A percentile compares a stretch with the other conserved stretches of the same genome.
These are phyloP conservation scores for Acanthisitta chloris DNA, from an alignment of 2,113 vertebrate species.

Conservation along the genomic window DNA sequence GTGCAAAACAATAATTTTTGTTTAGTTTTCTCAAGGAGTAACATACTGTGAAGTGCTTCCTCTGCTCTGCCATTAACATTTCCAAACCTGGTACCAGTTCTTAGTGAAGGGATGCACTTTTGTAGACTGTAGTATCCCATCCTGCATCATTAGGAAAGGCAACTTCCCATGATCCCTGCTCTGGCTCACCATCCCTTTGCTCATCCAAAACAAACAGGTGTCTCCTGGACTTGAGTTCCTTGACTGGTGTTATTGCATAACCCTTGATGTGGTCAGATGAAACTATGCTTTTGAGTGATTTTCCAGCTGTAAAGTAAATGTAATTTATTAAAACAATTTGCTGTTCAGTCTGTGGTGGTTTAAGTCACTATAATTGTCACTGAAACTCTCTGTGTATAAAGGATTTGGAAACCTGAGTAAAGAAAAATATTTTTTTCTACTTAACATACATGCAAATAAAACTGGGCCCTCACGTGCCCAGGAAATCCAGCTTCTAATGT, in stretches of 20 bases:
- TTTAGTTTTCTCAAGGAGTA: neutral
- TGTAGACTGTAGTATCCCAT: neutral
- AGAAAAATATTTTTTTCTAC: neutral
- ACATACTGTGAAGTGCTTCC: neutral
- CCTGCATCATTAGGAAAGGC: neutral
- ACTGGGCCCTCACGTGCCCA: neutral
- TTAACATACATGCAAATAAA: neutral
- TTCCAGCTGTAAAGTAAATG: neutral
- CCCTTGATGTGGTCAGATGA: neutral
- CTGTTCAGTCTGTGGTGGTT: neutral
- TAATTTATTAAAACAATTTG: neutral
- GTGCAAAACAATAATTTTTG: neutral
- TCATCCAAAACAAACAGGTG: neutral
- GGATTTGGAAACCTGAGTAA: neutral
- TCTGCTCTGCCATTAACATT: neutral
- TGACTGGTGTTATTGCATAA: neutral
- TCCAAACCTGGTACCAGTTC: neutral
- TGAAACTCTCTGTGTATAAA: neutral
- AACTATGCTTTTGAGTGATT: neutral
- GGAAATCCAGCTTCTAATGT: neutral
- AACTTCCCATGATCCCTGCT: neutral
- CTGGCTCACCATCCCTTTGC: neutral
- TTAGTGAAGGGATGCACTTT: neutral
- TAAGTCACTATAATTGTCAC: neutral
- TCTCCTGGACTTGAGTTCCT: neutral